phyloP scores from a whole-genome alignment of 2,113 vertebrate species.

The Thalassarche chlororhynchos region DNA sequence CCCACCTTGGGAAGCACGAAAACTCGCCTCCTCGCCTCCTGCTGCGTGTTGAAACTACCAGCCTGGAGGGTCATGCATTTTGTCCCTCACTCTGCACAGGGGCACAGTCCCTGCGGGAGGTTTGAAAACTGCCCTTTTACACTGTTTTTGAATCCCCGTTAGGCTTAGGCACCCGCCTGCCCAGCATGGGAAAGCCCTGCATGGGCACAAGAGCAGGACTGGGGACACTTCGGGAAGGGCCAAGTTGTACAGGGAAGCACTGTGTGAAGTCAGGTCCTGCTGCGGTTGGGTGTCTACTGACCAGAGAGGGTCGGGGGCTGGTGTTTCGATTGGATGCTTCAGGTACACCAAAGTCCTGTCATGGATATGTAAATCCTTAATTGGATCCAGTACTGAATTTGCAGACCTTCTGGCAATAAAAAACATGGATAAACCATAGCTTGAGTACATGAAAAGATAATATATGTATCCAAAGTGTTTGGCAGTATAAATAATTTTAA shows the following conservation, averaged over 20 bases:
- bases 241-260: neutral
- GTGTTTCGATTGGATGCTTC: neutral
- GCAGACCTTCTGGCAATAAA: neutral
- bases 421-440: neutral
- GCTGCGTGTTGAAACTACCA: neutral
- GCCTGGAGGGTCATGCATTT: neutral
- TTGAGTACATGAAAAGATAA: neutral
- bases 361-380: neutral
- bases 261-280: neutral
- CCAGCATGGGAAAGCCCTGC: neutral
- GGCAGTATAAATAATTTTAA: neutral
- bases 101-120: fast-evolving
- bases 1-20: neutral
- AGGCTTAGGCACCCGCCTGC: neutral
- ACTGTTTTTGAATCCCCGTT: fast-evolving
- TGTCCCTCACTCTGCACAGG: neutral
- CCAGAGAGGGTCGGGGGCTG: fast-evolving
- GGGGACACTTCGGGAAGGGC: fast-evolving
- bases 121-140: neutral
- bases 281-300: neutral
- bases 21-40: neutral
- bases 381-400: neutral
- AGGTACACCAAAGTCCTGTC: neutral
- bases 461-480: neutral
- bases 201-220: neutral